Evolutionary conservation across 1,140 invertebrate genomes (phyloP), one percentile per base, ranked within the genome.

Genomic region (Megathymus violae): DNA sequence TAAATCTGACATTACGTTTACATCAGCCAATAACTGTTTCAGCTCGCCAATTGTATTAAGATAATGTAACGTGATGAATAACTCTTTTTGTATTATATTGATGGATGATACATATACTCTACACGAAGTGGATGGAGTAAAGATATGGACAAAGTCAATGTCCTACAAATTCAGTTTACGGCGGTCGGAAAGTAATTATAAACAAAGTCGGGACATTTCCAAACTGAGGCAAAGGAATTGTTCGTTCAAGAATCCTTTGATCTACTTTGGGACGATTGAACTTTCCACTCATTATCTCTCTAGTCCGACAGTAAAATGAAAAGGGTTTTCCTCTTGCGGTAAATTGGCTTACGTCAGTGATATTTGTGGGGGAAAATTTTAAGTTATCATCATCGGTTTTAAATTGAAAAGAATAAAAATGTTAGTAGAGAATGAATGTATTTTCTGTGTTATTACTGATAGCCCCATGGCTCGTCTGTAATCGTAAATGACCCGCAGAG

Each of bases 241-340:
- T 56, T 56, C 40, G 40, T 31, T 14, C 40, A 56, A 56, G 52
- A 56, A 56, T 58, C 54, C 54, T 58, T 58, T 58, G 41, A 58
- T 58, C 27, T 25, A 46, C 25, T 58, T 58, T 31, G 10, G 10
- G 44, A 41, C 41, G 25, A 46, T 34, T 27, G 27, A 58, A 58
- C 25, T 58, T 56, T 38, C 15, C 25, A 17, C 16, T 58, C 41
- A 58, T 58, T 58, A 58, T 46, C 41, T 58, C 17, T n/a, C 16
- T 22, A n/a, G 31, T n/a, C 43, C 22, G 22, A 25, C 44, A 27
- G 44, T 58, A n/a, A 46, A 58, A 58, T 44, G 41, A 34, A 7
- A 34, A 43, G 38, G 13, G 51, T 36, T 36, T n/a, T n/a, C n/a
- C 19, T 25, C 9, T 22, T 38, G 17, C 19, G 19, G 36, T 48